Evolutionary conservation across 2,888 invertebrate species (phyloP).

Genomic region (Ornithoptera alexandrae): DNA sequence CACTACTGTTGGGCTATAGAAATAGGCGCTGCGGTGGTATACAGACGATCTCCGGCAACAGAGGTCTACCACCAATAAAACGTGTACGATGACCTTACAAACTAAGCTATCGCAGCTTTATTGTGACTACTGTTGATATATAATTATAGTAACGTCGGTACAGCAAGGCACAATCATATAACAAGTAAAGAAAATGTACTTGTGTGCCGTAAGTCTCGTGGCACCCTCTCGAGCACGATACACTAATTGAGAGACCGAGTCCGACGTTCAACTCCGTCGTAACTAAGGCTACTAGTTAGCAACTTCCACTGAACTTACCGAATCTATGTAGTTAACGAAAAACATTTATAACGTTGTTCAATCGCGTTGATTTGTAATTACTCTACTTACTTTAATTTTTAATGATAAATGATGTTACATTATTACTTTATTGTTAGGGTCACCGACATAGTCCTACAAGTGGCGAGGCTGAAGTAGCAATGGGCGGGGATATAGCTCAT

Average conservation of each 20-base stretch:
- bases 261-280: slow-evolving; percentile 54
- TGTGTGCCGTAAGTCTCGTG: not conserved
- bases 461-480: too few relatives aligned
- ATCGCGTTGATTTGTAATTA: slow-evolving; percentile 30
- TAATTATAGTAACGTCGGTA: not conserved
- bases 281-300: slow-evolving; percentile 70
- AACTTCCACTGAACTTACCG: slow-evolving; percentile 66
- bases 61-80: too few relatives aligned
- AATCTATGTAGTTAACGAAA: slow-evolving; percentile 60
- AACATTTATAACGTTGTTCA: slow-evolving; percentile 55
- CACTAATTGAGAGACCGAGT: slow-evolving; percentile 63
- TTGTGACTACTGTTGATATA: not conserved
- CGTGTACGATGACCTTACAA: too few relatives aligned
- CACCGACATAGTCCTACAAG: too few relatives aligned
- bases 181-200: not conserved
- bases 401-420: slow-evolving; percentile 4
- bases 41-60: too few relatives aligned
- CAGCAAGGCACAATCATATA: not conserved
- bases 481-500: too few relatives aligned
- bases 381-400: not conserved
- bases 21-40: too few relatives aligned
- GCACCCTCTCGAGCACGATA: slow-evolving; percentile 38
- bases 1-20: too few relatives aligned
- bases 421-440: too few relatives aligned
- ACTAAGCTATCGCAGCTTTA: too few relatives aligned